A percentile compares a stretch with the other conserved stretches of the same genome.
Evolutionary conservation across 2,113 vertebrate species (phyloP).

Genomic region (Lontra canadensis): DNA sequence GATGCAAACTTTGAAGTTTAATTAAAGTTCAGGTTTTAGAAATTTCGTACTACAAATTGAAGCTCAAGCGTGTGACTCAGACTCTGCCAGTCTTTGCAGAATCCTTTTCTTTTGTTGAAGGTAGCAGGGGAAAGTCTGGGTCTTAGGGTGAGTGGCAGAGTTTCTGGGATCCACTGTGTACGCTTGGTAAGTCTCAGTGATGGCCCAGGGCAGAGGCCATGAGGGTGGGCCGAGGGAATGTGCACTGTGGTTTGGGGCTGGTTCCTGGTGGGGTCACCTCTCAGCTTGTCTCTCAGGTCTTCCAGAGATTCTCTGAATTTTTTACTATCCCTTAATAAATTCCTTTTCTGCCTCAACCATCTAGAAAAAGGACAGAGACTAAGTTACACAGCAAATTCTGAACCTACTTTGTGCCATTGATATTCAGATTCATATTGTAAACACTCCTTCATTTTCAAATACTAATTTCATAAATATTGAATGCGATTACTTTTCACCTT

Average conservation of each 20-base stretch:
- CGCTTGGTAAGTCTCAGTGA: too few relatives aligned
- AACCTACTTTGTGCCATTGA: neutral
- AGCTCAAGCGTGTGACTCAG: neutral
- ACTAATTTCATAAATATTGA: constrained; percentile 40
- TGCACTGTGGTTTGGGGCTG: neutral
- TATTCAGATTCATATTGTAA: constrained; percentile 31
- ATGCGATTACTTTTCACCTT: neutral
- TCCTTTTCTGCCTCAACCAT: neutral
- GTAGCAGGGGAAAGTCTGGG: too few relatives aligned
- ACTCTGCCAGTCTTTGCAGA: neutral
- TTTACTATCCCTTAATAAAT: neutral
- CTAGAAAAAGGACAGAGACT: neutral
- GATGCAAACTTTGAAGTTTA: neutral
- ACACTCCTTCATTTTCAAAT: constrained; percentile 5
- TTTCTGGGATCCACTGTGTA: neutral
- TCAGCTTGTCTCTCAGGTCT: neutral
- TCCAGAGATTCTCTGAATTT: neutral
- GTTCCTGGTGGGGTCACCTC: neutral
- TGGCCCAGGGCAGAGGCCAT: fast-evolving
- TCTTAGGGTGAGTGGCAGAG: neutral
- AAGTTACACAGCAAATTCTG: neutral
- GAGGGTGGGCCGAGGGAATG: too few relatives aligned
- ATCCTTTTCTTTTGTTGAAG: neutral
- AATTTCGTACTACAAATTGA: neutral
- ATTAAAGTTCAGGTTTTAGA: neutral